A percentile compares a stretch with the other conserved stretches of the same genome.
phyloP scores from a whole-genome alignment of 2,113 vertebrate species.

The Psittacula cyanocephala region DNA sequence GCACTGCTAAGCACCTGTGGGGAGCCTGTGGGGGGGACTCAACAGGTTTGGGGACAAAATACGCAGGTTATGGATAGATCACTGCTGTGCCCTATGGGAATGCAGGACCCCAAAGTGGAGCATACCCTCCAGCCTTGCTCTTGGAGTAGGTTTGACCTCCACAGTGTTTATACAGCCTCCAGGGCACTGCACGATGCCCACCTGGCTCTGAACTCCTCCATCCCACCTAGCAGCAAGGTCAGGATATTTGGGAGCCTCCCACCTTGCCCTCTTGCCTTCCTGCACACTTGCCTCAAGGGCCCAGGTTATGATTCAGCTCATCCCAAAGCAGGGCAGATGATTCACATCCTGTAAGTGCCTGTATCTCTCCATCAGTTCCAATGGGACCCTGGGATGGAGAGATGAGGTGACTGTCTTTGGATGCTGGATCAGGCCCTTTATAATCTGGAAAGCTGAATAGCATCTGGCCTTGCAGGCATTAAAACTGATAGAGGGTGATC shows the following conservation, averaged over 20 bases:
- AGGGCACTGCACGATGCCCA: neutral
- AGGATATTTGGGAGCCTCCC: neutral
- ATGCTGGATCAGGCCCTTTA: neutral
- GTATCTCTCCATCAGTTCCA: neutral
- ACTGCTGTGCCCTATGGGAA: neutral
- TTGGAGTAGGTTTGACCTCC: neutral
- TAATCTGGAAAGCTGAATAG: neutral
- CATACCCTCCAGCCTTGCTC: neutral
- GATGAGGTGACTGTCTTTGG: neutral
- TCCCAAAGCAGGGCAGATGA: neutral
- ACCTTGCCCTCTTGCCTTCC: neutral
- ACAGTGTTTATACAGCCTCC: neutral
- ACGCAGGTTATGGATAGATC: rapidly evolving
- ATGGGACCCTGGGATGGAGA: neutral
- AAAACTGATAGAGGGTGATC: neutral
- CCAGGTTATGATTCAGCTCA: neutral
- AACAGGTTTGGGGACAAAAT: neutral
- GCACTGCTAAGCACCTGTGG: neutral
- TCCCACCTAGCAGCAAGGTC: neutral
- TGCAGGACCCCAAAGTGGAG: neutral
- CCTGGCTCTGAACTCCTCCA: neutral
- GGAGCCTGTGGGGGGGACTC: neutral
- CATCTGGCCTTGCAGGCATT: neutral
- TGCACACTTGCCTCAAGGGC: neutral
- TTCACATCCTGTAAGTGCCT: neutral